These are phyloP conservation scores for Perognathus longimembris DNA, from an alignment of 2,113 vertebrate genomes.

Conservation along the genomic window DNA sequence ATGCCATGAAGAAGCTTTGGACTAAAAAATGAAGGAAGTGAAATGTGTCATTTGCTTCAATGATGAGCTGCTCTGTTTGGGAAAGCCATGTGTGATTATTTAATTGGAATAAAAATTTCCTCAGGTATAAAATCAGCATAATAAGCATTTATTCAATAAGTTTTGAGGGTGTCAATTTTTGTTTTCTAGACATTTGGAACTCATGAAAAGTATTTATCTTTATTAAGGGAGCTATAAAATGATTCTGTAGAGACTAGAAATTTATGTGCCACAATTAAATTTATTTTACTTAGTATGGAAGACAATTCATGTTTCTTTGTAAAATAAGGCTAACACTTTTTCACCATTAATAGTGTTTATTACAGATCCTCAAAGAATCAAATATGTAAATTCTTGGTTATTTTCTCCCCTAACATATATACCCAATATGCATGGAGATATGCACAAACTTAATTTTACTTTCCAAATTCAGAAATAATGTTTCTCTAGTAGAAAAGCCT, in stretches of 20 bases:
- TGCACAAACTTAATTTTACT: not conserved
- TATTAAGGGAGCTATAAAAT: not conserved
- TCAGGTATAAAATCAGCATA: not conserved
- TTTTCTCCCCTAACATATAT: not conserved
- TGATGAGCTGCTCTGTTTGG: not conserved
- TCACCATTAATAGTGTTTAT: not conserved
- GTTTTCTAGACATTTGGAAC: not conserved
- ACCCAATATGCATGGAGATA: not conserved
- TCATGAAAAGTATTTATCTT: not conserved
- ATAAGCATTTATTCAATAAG: not conserved
- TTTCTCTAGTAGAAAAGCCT: not conserved
- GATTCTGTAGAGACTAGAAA: not conserved
- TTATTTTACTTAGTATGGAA: not conserved
- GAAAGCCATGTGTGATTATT: not conserved
- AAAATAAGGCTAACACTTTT: not conserved
- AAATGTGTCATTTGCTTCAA: not conserved
- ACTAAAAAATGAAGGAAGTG: not conserved
- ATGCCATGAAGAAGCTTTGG: conserved; percentile 67
- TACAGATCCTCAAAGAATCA: not conserved
- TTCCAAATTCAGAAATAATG: not conserved
- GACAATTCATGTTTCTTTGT: not conserved
- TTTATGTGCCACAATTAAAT: not conserved
- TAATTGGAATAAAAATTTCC: not conserved
- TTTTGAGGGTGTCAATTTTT: not conserved
- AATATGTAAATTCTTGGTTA: not conserved